These are phyloP conservation scores for Elaphurus davidianus DNA, from an alignment of 2,113 vertebrate species.

Conservation along the genomic window DNA sequence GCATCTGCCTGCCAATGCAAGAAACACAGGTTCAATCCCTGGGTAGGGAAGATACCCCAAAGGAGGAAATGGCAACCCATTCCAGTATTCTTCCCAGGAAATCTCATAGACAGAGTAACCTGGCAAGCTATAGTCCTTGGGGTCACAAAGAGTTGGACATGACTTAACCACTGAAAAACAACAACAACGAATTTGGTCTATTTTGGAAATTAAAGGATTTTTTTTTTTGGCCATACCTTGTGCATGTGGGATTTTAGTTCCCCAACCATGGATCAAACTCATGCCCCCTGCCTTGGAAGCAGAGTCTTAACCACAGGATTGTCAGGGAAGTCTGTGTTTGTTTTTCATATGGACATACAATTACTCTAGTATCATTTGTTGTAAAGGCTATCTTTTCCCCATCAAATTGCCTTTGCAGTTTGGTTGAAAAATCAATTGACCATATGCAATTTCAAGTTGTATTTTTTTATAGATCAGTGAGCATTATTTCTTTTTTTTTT, in stretches of 20 bases:
- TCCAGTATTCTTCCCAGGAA: neutral
- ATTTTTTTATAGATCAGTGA: neutral
- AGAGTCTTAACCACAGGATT: neutral
- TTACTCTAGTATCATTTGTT: neutral
- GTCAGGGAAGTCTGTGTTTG: neutral
- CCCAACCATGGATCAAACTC: neutral
- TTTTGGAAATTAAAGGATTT: neutral
- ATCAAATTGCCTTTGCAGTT: neutral
- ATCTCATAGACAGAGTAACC: neutral
- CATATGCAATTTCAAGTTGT: neutral
- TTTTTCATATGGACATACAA: neutral
- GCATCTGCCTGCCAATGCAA: neutral
- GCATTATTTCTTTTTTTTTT: neutral
- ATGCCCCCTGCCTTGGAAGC: neutral
- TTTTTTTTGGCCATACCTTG: neutral
- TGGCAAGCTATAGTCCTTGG: neutral
- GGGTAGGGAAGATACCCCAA: neutral
- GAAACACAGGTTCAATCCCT: neutral
- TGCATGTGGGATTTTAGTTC: neutral
- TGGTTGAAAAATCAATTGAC: neutral
- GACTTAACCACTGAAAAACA: neutral
- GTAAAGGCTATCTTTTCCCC: neutral
- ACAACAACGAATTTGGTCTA: neutral
- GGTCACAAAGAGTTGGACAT: neutral
- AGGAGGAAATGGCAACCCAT: neutral